Conservation (phyloP, 2,888 invertebrate species). For the Drosophila tanythrix region DNA sequence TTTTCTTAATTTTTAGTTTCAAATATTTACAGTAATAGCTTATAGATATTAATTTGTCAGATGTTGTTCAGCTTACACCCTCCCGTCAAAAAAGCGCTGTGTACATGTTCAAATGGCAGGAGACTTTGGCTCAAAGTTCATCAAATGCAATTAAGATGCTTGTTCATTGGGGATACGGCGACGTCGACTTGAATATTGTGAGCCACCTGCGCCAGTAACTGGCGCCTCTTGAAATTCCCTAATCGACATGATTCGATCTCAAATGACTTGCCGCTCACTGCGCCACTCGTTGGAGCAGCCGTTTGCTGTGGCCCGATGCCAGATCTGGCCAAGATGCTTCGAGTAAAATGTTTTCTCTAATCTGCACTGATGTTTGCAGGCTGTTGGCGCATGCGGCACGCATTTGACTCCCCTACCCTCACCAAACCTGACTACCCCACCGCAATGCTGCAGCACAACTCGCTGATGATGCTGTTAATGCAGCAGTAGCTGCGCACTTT, state of each 20-base stretch:
- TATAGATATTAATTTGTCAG: slow-evolving; percentile 52
- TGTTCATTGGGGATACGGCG: slow-evolving; percentile 60
- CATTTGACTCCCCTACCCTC: slow-evolving; percentile 46
- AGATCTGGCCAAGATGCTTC: slow-evolving; percentile 52
- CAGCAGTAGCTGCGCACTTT: slow-evolving; percentile 75
- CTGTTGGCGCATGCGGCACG: slow-evolving; percentile 67
- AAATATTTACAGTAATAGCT: slow-evolving; percentile 3
- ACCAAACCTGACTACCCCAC: slow-evolving; percentile 4
- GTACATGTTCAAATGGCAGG: slow-evolving; percentile 58
- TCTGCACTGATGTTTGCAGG: slow-evolving; percentile 72
- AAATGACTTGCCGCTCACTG: slow-evolving; percentile 73
- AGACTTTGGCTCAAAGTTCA: slow-evolving; percentile 82
- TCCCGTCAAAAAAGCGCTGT: slow-evolving; percentile 23
- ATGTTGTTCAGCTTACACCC: slow-evolving; percentile 12
- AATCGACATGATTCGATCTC: slow-evolving; percentile 83
- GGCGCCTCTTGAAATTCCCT: slow-evolving; percentile 83
- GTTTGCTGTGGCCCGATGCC: slow-evolving; percentile 16
- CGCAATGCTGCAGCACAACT: slow-evolving; percentile 6
- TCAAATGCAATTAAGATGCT: slow-evolving; percentile 84
- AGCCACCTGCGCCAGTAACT: slow-evolving; percentile 76
- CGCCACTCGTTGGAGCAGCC: slow-evolving; percentile 22
- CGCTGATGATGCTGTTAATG: slow-evolving; percentile 68
- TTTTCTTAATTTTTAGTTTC: neutral
- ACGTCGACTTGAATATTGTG: slow-evolving; percentile 58
- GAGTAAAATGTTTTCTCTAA: slow-evolving; percentile 80